Base-by-base conservation (phyloP, 2,888 invertebrate species). In the Meloe dianella region DNA sequence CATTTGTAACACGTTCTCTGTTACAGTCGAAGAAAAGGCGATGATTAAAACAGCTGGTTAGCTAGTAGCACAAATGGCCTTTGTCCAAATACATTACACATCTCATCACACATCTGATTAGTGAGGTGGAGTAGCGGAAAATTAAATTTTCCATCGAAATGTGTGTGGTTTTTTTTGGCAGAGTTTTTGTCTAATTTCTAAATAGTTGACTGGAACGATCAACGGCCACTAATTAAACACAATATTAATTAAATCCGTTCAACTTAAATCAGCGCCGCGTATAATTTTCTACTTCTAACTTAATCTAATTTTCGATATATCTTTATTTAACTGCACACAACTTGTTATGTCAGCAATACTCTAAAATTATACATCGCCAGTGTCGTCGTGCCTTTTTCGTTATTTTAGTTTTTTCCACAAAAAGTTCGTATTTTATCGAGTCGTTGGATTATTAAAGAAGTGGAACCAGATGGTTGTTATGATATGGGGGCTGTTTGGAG, bases 81-180 rank as follows among this genome's bases (percentile, higher is more conserved):
- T 67, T 81, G 78, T 81, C 80, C 80, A 80, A 81, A 79, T 78
- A 77, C 77, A 80, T 81, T 81, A 80, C 75, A 80, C 78, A 75
- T 77, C 77, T 79, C 78, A 77, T 76, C 76, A 75, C 78, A 74
- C 78, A 71, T 75, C 76, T 76, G 75, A 77, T 77, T 75, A 74
- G 75, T 69, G 20, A 47, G 20, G 17, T 20, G 47, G 20, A 20
- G 20, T 10, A 69, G 69, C 10, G 5, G 47, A 20, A 47, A 47
- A 47, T 47, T 47, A 20, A 20, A 47, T 20, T 47, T 20, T 47
- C 20, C 17, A n/a, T 12, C n/a, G 4, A 41, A 41, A 41, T 27
- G n/a, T 6, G n/a, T 9, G 47, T 20, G 20, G 20, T 10, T 47
- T 6, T 17, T 41, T 47, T 41, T 41, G 41, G 41, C 41, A 41